Evolutionary conservation across 1,140 invertebrate species (phyloP), one percentile per base, ranked within the genome.

Genomic region (Brachionus rotundiformis): DNA sequence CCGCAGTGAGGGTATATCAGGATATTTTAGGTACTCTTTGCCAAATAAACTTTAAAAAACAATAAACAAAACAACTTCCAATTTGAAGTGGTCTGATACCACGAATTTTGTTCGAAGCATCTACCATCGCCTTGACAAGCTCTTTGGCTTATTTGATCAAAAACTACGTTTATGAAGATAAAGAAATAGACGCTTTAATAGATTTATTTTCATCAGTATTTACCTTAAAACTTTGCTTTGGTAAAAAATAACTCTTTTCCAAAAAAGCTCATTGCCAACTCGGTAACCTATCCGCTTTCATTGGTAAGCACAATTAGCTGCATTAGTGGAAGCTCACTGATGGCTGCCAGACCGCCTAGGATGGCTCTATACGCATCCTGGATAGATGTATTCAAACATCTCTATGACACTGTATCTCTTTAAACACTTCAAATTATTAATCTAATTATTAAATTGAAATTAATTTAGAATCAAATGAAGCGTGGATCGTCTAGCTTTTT

Each of bases 381-480:
- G 63, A 39, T 47, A 49, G 81, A 82, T 29, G 33, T 63, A n/a
- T 63, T 47, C 31, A 41, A 65, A 16, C 39, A 81, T 25, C 36
- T 81, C 31, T 41, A 65, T 65, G 36, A 68, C 61, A 41, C n/a
- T 31, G 79, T 81, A n/a, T n/a, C n/a, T n/a, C n/a, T n/a, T n/a
- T n/a, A 68, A 63, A 25, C 47, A 16, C 29, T 80, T 65, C 4
- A 31, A 54, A 29, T 44, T 44, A 47, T 25, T 54, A 44, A 16
- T 47, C 25, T 29, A 31, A 33, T 7, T n/a, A n/a, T 31, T 8
- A 19, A 59, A 29, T n/a, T n/a, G n/a, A n/a, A n/a, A n/a, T n/a
- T n/a, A n/a, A n/a, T n/a, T n/a, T n/a, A 79, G 76, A 79, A 79
- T 63, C 44, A 54, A 39, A 39, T 79, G 47, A 79, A 79, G 59